Percentiles rank a stretch among this genome's conserved stretches.
phyloP scores from a whole-genome alignment of 2,797 vertebrate species.

The Rhyacichthys aspro region DNA sequence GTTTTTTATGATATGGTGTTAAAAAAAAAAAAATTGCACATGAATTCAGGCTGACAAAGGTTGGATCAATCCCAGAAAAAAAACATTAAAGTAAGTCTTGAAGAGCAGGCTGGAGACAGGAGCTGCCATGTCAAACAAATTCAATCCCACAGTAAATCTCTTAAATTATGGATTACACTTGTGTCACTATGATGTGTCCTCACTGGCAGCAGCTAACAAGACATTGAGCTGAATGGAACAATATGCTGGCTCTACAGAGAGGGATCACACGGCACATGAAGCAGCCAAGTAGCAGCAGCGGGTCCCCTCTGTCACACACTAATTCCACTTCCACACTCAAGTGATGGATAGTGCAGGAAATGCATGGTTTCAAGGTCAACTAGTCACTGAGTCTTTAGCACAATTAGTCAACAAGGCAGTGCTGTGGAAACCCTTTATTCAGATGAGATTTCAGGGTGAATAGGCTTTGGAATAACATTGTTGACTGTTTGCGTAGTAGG shows the following conservation, averaged over 20 bases:
- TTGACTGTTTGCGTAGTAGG: neutral
- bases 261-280: slow-evolving; percentile 47
- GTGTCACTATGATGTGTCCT: slow-evolving; percentile 45
- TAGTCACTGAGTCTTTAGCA: slow-evolving; percentile 1
- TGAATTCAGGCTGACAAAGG: too few relatives aligned
- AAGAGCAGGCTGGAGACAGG: slow-evolving; percentile 20
- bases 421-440: neutral
- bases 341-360: slow-evolving; percentile 26
- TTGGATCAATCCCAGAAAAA: slow-evolving; percentile 39
- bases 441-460: neutral
- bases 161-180: slow-evolving; percentile 49
- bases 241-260: slow-evolving; percentile 45
- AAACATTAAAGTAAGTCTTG: slow-evolving; percentile 19
- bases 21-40: slow-evolving; percentile 1
- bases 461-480: neutral
- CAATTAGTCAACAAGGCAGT: neutral
- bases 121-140: slow-evolving; percentile 3
- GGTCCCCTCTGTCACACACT: slow-evolving; percentile 33
- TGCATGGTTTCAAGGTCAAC: slow-evolving; percentile 24
- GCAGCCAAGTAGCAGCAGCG: slow-evolving; percentile 42
- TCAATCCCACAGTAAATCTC: slow-evolving; percentile 8
- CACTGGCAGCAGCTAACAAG: slow-evolving; percentile 55
- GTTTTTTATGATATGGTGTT: too few relatives aligned
- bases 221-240: slow-evolving; percentile 57
- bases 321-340: slow-evolving; percentile 23